A percentile compares a stretch with the other conserved stretches of the same genome.
phyloP scores from a whole-genome alignment of 2,113 vertebrate genomes.

The Oxygymnocypris stewartii region DNA sequence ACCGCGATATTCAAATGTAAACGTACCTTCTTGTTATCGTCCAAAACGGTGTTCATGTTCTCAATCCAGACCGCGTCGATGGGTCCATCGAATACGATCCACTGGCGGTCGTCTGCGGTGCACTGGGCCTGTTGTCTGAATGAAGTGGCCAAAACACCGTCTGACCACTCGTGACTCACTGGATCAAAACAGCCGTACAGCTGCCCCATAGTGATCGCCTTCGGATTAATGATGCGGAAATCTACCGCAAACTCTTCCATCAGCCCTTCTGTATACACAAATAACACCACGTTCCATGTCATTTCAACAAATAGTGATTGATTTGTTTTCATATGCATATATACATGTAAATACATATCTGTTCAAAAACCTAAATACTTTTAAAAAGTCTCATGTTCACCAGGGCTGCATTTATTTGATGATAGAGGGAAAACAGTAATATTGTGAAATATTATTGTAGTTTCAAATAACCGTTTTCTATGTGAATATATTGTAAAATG shows the following conservation, averaged over 20 bases:
- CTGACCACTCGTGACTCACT: constrained; percentile 90
- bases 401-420: not conserved
- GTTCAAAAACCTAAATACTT: not conserved
- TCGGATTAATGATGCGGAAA: constrained; percentile 87
- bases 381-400: not conserved
- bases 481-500: not conserved
- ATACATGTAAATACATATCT: not conserved
- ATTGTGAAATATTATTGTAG: not conserved
- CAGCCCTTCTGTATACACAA: constrained; percentile 70
- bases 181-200: constrained; percentile 89
- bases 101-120: constrained; percentile 79
- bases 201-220: constrained; percentile 91
- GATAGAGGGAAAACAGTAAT: not conserved
- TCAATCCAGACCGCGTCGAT: constrained; percentile 98
- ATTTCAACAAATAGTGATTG: not conserved
- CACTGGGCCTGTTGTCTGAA: constrained; percentile 86
- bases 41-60: constrained; percentile 95
- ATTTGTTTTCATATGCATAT: not conserved
- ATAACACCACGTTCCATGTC: not conserved
- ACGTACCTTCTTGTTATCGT: constrained; percentile 93
- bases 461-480: not conserved
- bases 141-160: constrained; percentile 84
- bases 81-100: constrained; percentile 95
- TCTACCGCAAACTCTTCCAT: constrained; percentile 88
- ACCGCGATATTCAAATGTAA: not conserved